Evolutionary conservation across 2,797 vertebrate genomes (phyloP).

Genomic region (Arremon aurantiirostris): DNA sequence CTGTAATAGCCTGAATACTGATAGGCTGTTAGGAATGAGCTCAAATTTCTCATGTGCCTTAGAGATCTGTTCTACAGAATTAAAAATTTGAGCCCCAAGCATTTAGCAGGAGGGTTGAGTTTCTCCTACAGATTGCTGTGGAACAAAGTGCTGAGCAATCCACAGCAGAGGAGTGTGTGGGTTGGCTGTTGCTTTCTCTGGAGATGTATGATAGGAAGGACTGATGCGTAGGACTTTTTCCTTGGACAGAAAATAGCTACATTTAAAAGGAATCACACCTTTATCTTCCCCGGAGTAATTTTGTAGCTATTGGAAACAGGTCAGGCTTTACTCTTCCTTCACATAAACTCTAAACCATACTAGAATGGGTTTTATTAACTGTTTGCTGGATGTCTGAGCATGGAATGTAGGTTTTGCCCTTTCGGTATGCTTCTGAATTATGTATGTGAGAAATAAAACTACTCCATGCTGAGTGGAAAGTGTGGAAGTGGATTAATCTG

Average conservation of each 20-base stretch:
- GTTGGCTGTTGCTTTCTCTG: constrained; percentile 9
- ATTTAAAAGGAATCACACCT: neutral
- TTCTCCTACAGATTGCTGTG: neutral
- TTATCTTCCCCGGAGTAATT: neutral
- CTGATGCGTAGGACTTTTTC: neutral
- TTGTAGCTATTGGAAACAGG: neutral
- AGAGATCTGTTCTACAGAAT: neutral
- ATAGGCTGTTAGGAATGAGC: neutral
- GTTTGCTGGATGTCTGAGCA: neutral
- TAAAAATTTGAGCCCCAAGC: neutral
- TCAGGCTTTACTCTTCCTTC: neutral
- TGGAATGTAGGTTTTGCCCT: neutral
- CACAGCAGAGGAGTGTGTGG: neutral
- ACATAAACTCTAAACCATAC: neutral
- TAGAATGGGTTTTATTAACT: neutral
- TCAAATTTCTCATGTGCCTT: neutral
- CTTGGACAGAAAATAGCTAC: constrained; percentile 18
- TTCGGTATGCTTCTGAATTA: neutral
- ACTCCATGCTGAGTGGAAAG: neutral
- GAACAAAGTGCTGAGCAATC: constrained; percentile 43
- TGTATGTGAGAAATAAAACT: neutral
- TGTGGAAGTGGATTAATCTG: neutral
- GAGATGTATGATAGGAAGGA: neutral
- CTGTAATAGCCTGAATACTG: neutral
- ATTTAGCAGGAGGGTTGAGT: neutral